phyloP scores from a whole-genome alignment of 2,113 vertebrate genomes.

The Cololabis saira region DNA sequence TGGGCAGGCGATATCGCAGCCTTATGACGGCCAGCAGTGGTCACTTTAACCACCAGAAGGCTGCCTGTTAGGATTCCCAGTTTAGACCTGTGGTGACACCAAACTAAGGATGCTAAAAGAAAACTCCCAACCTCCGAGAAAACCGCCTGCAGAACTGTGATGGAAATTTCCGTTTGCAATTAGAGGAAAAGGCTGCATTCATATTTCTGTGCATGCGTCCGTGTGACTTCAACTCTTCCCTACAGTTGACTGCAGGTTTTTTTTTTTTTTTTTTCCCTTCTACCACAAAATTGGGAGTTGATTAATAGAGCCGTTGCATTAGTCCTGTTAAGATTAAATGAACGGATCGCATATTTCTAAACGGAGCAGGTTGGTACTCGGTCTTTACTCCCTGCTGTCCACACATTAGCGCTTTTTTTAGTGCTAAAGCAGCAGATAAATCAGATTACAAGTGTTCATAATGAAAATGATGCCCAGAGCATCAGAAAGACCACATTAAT shows the following conservation, averaged over 20 bases:
- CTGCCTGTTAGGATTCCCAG: slow-evolving; percentile 59
- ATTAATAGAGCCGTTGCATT: slow-evolving; percentile 14
- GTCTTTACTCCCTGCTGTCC: slow-evolving; percentile 39
- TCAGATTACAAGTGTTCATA: slow-evolving; percentile 44
- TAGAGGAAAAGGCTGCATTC: not conserved
- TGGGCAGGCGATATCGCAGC: slow-evolving; percentile 47
- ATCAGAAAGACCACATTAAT: slow-evolving; percentile 18
- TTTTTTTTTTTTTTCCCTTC: not conserved
- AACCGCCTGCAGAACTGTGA: not conserved
- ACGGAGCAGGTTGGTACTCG: no score
- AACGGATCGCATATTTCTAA: no score
- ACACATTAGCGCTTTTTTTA: slow-evolving; percentile 29
- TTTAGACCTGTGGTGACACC: slow-evolving; percentile 62
- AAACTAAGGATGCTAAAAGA: slow-evolving; percentile 1
- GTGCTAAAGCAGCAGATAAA: slow-evolving; percentile 42
- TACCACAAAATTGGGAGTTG: no score
- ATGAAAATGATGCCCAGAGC: slow-evolving; percentile 40
- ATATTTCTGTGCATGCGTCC: slow-evolving; percentile 12
- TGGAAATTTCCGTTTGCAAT: no score
- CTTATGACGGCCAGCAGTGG: slow-evolving; percentile 64
- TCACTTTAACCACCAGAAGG: slow-evolving; percentile 24
- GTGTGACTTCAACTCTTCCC: no score
- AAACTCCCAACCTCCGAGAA: not conserved
- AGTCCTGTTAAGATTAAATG: no score
- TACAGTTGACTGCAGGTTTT: slow-evolving; percentile 16